Percentiles rank a stretch among this genome's conserved stretches.
phyloP scores from a whole-genome alignment of 2,888 invertebrate species.

The Adelphocoris suturalis region DNA sequence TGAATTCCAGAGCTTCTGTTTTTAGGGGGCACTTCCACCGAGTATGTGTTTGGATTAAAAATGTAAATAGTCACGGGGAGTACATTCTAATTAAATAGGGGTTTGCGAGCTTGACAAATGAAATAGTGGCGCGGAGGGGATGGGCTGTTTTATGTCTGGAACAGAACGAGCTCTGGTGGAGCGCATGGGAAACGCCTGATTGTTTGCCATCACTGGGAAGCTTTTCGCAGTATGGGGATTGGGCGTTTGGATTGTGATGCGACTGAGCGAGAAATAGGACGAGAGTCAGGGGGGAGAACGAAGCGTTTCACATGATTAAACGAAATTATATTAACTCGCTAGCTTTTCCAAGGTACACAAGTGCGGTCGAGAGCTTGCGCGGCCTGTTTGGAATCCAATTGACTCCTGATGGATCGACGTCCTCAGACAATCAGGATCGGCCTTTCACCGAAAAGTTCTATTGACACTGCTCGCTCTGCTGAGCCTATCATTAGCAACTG shows the following conservation, averaged over 20 bases:
- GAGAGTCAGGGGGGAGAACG: not conserved
- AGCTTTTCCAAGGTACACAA: slow-evolving; percentile 59
- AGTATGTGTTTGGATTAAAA: slow-evolving; percentile 72
- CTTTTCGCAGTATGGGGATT: slow-evolving; percentile 29
- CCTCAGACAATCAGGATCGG: slow-evolving; percentile 37
- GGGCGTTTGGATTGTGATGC: slow-evolving; percentile 8
- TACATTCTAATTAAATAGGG: slow-evolving; percentile 71
- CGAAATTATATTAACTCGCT: slow-evolving; percentile 62
- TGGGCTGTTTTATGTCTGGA: slow-evolving; percentile 21
- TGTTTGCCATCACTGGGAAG: slow-evolving; percentile 50
- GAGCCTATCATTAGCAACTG: slow-evolving; percentile 41
- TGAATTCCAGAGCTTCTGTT: slow-evolving; percentile 54
- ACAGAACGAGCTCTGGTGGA: slow-evolving; percentile 19
- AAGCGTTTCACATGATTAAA: slow-evolving; percentile 56
- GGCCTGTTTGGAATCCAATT: slow-evolving; percentile 51
- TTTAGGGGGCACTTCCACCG: slow-evolving; percentile 56
- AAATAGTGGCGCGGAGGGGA: slow-evolving; percentile 43
- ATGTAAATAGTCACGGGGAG: slow-evolving; percentile 72
- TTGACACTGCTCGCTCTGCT: slow-evolving; percentile 37
- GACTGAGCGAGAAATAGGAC: not conserved
- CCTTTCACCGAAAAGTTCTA: slow-evolving; percentile 33
- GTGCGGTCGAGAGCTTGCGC: slow-evolving; percentile 19
- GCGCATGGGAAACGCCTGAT: slow-evolving; percentile 33
- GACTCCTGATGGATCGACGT: slow-evolving; percentile 46
- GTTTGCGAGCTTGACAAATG: slow-evolving; percentile 65